Base-by-base conservation (phyloP, 2,797 vertebrate species). In the Notoglanidium macrostoma region DNA sequence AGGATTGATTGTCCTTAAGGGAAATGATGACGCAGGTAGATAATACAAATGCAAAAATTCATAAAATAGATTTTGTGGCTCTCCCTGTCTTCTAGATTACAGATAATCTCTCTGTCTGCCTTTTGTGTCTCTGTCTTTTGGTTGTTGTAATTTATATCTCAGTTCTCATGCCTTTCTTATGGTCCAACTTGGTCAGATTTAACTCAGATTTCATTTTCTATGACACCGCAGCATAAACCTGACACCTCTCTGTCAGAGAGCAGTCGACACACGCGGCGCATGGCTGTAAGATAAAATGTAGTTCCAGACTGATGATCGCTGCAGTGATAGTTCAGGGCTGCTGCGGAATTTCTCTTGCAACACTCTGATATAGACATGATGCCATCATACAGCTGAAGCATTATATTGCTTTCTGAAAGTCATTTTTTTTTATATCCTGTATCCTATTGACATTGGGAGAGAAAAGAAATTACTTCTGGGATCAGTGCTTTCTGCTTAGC, bases 401-500 rank as follows among this genome's bases (percentile, higher is more conserved):
- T 84, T 85, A 89, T 77, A 82, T 84, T 90, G 77, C 79, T 84
- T 88, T 87, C 65, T 80, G 57, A 88, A 86, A 87, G 86, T 85
- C 14, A 23, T 59, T 85, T 6, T 87, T 79, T 68, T 78, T 72
- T 77, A 3, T 12, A 65, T 51, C 44, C 29, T 51, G 26, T 86
- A 79, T 32, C 63, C 86, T 86, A 85, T 84, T 91, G 89, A 92
- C 91, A 92, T 89, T 92, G 89, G 89, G 63, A 87, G 74, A 86
- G 59, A 88, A 89, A 84, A 61, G 73, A 86, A 91, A 89, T 90
- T 85, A 88, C 82, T 91, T 92, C 81, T 90, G 88, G 90, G 90
- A 91, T 91, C 89, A 89, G 86, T 83, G 87, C 83, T 84, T 92
- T 92, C 88, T 92, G 90, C 92, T 92, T 91, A 92, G 89, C 89